Conservation (phyloP, 2,113 vertebrate species). For the Salvator merianae region DNA sequence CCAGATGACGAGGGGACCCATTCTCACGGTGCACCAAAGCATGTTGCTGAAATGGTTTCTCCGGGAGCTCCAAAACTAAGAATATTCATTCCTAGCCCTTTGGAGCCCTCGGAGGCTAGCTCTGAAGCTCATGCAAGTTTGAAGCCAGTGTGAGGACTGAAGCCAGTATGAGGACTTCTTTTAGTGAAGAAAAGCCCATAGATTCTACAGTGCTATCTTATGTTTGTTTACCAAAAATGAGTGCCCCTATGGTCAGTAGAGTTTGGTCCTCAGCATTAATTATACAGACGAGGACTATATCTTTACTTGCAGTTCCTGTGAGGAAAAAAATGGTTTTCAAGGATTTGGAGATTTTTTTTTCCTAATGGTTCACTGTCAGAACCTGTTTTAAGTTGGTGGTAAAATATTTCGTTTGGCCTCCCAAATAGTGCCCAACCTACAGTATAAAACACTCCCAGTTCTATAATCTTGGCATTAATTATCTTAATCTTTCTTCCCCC, state of each 20-base stretch:
- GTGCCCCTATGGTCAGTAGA: neutral
- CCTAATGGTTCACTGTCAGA: conserved; percentile 56
- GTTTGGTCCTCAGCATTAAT: neutral
- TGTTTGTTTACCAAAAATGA: neutral
- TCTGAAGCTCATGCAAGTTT: no score
- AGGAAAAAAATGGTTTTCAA: conserved; percentile 22
- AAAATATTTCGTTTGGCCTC: conserved; percentile 74
- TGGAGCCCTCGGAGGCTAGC: no score
- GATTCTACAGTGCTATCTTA: neutral
- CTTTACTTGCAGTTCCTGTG: neutral
- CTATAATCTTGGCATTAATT: conserved; percentile 79
- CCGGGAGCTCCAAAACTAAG: no score
- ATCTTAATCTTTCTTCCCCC: conserved; percentile 71
- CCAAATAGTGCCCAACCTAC: conserved; percentile 74
- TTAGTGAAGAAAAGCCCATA: no score
- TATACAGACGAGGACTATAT: neutral
- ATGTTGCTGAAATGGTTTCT: no score
- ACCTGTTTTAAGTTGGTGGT: conserved; percentile 68
- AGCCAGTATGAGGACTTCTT: no score
- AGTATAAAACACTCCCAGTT: conserved; percentile 73
- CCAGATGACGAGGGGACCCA: no score
- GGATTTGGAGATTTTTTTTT: conserved; percentile 37
- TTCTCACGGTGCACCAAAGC: no score
- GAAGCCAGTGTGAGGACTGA: no score
- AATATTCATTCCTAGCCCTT: no score